Evolutionary conservation across 2,888 invertebrate species (phyloP), one percentile per base, ranked within the genome.

Genomic region (Limnephilus marmoratus): DNA sequence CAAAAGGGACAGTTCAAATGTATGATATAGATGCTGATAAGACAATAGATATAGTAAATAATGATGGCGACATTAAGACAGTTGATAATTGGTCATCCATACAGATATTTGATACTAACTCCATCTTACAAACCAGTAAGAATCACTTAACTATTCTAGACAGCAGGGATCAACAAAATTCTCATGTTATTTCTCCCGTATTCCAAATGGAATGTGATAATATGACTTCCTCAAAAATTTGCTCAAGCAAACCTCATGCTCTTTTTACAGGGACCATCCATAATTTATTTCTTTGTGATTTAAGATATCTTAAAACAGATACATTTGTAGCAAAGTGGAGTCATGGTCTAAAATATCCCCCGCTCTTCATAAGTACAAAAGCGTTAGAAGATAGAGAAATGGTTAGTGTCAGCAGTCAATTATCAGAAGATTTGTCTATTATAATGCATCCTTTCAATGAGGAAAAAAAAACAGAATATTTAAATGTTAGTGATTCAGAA

Each of bases 261-360:
- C 85, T 96, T 3, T 96, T 96, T 93, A 94, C 95, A 15, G 95
- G 95, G 0, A 95, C 95, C 0, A 95, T 95, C 49, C 96, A 96
- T 91, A 95, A 95, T 93, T 90, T 96, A 0, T 95, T 96, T 86
- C 93, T 95, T 29, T 94, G 95, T 94, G 96, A 96, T 93, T 93
- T 95, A 93, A 94, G 96, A 18, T 95, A 94, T 93, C 15, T 90
- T 31, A 93, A 91, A 81, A 15, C 94, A 94, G 31, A 92, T 80
- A 81, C 94, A 95, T 94, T 96, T 0, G 94, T 96, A 7, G 96
- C 96, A 93, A 95, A 97, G 92, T 97, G 97, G 97, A 96, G 96
- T 0, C 97, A 97, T 93, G 96, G 96, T 9, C 96, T 97, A 94
- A 95, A 96, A 93, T 95, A 95, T 92, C 94, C 95, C 5, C 97